phyloP scores from a whole-genome alignment of 2,113 vertebrate species.

The Bungarus multicinctus region DNA sequence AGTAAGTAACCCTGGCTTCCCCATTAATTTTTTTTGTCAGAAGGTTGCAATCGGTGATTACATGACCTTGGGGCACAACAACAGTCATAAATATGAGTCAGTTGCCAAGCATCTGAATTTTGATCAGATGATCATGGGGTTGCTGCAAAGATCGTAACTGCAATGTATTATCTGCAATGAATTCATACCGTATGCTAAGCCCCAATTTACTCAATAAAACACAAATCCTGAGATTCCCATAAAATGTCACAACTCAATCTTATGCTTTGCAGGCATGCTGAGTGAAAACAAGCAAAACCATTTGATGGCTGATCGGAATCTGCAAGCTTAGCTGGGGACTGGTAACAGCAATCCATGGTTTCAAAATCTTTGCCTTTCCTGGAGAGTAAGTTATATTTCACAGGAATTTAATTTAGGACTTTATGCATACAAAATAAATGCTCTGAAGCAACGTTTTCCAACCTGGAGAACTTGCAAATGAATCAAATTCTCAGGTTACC shows the following conservation, averaged over 20 bases:
- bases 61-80: neutral
- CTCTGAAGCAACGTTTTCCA: neutral
- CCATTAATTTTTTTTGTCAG: neutral
- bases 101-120: neutral
- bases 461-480: neutral
- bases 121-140: too few species aligned
- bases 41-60: neutral
- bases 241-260: neutral
- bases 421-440: neutral
- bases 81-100: neutral
- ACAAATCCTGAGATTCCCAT: neutral
- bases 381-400: neutral
- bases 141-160: too few species aligned
- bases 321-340: neutral
- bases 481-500: neutral
- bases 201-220: neutral
- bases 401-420: neutral
- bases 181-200: neutral
- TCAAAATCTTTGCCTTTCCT: neutral
- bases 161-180: neutral
- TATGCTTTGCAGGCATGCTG: neutral
- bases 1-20: neutral
- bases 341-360: neutral
- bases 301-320: neutral
- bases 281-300: neutral